Conservation (phyloP, 2,888 invertebrate genomes). For the Oscheius sp. region DNA sequence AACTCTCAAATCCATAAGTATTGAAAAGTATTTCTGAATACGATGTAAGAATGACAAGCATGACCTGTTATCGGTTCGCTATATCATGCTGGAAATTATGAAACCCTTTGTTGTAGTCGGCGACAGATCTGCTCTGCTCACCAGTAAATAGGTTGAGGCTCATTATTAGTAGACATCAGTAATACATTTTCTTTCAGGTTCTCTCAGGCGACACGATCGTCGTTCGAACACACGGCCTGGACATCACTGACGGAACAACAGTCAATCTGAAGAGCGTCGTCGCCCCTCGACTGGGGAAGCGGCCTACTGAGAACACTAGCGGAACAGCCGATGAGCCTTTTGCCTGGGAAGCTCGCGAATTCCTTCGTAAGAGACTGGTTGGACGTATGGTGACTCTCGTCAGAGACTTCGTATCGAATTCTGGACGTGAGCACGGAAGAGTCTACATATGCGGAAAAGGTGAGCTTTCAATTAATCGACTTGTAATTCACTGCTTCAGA, state of each 20-base stretch:
- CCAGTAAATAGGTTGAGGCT: too few relatives aligned
- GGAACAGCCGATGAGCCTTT: conserved; percentile 79
- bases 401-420: conserved; percentile 84
- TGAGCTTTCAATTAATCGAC: conserved; percentile 19
- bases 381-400: conserved; percentile 84
- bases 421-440: conserved; percentile 86
- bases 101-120: too few relatives aligned
- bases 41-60: too few relatives aligned
- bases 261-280: conserved; percentile 89
- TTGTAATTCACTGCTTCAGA: conserved; percentile 36
- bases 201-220: conserved; percentile 95
- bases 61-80: too few relatives aligned
- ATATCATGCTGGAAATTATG: too few relatives aligned
- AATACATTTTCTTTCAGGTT: conserved; percentile 14
- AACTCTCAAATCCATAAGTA: too few relatives aligned
- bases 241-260: conserved; percentile 87
- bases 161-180: too few relatives aligned
- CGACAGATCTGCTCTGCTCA: too few relatives aligned
- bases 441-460: conserved; percentile 66
- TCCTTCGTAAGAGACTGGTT: conserved; percentile 88
- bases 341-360: conserved; percentile 98
- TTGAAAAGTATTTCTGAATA: too few relatives aligned
- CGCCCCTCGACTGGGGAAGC: conserved; percentile 89
- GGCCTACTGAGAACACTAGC: conserved; percentile 78
- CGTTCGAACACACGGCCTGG: conserved; percentile 85